Conservation (phyloP, 2,888 invertebrate genomes). For the Balanococcus diminutus region DNA sequence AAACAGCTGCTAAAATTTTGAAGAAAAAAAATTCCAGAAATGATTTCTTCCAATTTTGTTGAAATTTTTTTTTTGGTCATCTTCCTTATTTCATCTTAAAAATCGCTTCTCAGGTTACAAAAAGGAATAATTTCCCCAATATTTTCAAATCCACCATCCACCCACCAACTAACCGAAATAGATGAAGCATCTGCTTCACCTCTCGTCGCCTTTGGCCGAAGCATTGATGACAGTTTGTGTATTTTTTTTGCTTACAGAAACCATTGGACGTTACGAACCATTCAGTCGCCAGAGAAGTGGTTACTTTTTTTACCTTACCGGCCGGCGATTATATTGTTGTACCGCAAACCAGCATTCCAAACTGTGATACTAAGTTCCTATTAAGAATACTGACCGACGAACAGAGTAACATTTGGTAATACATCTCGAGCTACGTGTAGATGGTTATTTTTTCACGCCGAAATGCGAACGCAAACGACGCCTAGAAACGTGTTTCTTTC, state of each 20-base stretch:
- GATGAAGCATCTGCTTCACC: too few relatives aligned
- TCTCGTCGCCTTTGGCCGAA: too few relatives aligned
- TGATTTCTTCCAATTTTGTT: too few relatives aligned
- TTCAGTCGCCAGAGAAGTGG: slow-evolving; percentile 71
- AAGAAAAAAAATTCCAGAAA: too few relatives aligned
- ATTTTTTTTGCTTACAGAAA: slow-evolving; percentile 62
- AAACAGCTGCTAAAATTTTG: too few relatives aligned
- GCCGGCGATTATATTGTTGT: slow-evolving; percentile 77
- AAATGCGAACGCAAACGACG: background rate
- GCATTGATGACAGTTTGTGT: background rate
- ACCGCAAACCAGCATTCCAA: slow-evolving; percentile 72
- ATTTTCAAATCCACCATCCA: too few relatives aligned
- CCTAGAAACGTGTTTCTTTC: background rate
- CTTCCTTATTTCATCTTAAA: too few relatives aligned
- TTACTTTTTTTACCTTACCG: slow-evolving; percentile 75
- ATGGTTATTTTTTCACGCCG: slow-evolving; percentile 27
- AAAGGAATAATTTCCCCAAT: too few relatives aligned
- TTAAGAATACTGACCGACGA: slow-evolving; percentile 75
- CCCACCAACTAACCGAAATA: too few relatives aligned
- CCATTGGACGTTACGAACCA: slow-evolving; percentile 73
- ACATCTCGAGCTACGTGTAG: slow-evolving; percentile 2
- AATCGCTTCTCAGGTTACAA: too few relatives aligned
- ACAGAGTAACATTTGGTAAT: slow-evolving; percentile 74
- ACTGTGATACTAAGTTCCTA: slow-evolving; percentile 74
- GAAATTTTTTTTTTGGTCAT: too few relatives aligned